These are phyloP conservation scores for Dolomedes plantarius DNA, from an alignment of 2,888 invertebrate genomes.

Conservation along the genomic window DNA sequence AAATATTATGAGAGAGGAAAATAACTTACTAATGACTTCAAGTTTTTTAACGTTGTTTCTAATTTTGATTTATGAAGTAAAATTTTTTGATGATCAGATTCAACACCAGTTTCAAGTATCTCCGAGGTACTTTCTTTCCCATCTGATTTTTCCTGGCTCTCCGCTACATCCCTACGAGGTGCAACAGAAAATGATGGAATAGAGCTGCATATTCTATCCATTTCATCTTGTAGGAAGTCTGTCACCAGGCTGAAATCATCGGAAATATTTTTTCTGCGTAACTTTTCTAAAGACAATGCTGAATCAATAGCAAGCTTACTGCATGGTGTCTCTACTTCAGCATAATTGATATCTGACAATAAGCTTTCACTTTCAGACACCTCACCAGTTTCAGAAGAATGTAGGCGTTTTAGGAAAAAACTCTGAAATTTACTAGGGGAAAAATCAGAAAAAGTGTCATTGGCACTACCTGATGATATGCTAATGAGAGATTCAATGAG, in stretches of 20 bases:
- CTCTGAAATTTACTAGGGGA: conserved; percentile 60
- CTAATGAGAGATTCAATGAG: conserved; percentile 39
- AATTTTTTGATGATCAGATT: conserved; percentile 15
- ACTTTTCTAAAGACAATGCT: conserved; percentile 28
- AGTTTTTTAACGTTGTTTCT: conserved; percentile 24
- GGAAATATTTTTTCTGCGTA: conserved; percentile 23
- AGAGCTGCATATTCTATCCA: conserved; percentile 32
- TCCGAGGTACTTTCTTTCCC: not conserved
- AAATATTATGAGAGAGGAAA: not conserved
- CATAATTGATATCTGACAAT: conserved; percentile 48
- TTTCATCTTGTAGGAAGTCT: conserved; percentile 46
- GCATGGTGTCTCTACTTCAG: conserved; percentile 21
- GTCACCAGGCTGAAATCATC: conserved; percentile 50
- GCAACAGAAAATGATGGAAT: not conserved
- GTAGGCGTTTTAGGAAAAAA: conserved; percentile 36
- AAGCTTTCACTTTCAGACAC: conserved; percentile 43
- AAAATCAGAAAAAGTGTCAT: conserved; percentile 31
- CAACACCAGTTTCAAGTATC: not conserved
- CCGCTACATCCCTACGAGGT: conserved; percentile 17
- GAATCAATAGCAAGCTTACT: not conserved
- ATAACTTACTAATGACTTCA: conserved; percentile 39
- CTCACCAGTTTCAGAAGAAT: conserved; percentile 22
- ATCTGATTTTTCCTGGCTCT: not conserved
- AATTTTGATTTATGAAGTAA: conserved; percentile 39
- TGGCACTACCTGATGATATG: conserved; percentile 4